Evolutionary conservation across 2,113 vertebrate genomes (phyloP).

Genomic region (Microtus pennsylvanicus): DNA sequence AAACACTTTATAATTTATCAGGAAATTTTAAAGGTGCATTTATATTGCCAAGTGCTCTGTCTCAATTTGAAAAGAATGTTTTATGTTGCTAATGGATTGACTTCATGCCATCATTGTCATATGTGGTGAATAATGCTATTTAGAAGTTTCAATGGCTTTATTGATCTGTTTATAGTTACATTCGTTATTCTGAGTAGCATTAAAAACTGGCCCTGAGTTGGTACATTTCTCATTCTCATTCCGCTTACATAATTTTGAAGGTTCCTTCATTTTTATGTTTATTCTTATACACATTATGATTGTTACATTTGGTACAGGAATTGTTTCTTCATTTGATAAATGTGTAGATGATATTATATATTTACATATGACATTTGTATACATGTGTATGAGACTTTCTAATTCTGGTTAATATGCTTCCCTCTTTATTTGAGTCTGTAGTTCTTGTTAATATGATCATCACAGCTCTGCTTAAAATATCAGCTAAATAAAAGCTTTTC

Average conservation of each 20-base stretch:
- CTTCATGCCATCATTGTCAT: background rate
- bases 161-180: background rate
- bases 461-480: background rate
- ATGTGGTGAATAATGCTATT: slow-evolving; percentile 31
- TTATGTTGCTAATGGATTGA: background rate
- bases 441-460: background rate
- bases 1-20: background rate
- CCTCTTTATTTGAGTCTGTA: background rate
- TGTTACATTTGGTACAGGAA: background rate
- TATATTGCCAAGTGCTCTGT: background rate
- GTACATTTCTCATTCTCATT: background rate
- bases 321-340: background rate
- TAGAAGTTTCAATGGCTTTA: background rate
- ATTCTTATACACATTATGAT: background rate
- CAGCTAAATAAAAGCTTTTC: background rate
- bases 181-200: background rate
- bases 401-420: background rate
- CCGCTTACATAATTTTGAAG: background rate
- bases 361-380: no score
- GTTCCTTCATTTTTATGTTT: background rate
- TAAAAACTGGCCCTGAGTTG: background rate
- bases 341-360: no score
- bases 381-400: background rate
- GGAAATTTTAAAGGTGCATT: background rate
- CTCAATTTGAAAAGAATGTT: background rate